Conservation (phyloP, 2,888 invertebrate species). For the Andricus curvator region DNA sequence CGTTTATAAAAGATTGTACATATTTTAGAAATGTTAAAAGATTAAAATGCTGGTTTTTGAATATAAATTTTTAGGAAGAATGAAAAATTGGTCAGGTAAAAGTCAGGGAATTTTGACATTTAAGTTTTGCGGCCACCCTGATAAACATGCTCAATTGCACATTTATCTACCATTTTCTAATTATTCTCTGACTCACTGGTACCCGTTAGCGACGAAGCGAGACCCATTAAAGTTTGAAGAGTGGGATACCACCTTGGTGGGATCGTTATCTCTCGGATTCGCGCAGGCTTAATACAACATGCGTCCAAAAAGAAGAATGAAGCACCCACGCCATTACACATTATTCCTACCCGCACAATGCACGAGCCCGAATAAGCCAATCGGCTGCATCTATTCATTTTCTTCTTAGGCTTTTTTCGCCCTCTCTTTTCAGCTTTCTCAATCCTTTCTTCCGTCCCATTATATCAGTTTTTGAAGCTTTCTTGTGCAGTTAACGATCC, state of each 20-base stretch:
- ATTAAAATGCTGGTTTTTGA: too few species aligned
- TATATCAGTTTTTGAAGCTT: constrained; percentile 23
- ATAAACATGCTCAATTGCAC: not conserved
- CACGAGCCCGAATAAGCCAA: constrained; percentile 32
- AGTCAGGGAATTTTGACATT: too few species aligned
- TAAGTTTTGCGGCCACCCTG: too few species aligned
- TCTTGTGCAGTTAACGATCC: constrained; percentile 31
- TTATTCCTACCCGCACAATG: constrained; percentile 13
- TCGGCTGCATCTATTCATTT: constrained; percentile 36
- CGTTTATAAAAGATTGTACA: too few species aligned
- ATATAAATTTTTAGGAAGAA: too few species aligned
- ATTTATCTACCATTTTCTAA: constrained; percentile 57
- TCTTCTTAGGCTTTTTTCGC: not conserved
- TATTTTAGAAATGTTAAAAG: too few species aligned
- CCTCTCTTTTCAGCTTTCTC: constrained; percentile 16
- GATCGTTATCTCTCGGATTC: constrained; percentile 38
- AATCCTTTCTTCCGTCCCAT: constrained; percentile 8
- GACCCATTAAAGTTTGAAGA: constrained; percentile 35
- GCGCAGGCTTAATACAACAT: constrained; percentile 37
- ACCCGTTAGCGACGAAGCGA: constrained; percentile 21
- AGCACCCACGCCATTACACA: constrained; percentile 40
- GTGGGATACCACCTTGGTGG: constrained; percentile 37
- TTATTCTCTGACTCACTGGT: constrained; percentile 60
- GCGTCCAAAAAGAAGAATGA: constrained; percentile 16
- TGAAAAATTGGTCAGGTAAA: too few species aligned